Evolutionary conservation across 1,140 invertebrate genomes (phyloP).

Genomic region (Magallana gigas): DNA sequence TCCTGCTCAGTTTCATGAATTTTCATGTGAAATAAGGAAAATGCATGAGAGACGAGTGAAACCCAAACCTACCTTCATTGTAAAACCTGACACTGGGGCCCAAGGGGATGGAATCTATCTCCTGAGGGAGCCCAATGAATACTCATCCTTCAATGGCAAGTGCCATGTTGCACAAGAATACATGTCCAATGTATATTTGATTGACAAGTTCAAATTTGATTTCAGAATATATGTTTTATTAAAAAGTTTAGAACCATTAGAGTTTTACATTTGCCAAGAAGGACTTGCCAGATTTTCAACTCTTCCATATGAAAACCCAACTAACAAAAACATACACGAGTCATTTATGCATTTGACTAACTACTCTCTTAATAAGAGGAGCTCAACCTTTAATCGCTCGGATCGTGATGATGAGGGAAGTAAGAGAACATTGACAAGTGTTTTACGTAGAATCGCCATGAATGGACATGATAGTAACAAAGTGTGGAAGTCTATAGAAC

Average conservation of each 20-base stretch:
- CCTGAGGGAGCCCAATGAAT: conserved; percentile 77
- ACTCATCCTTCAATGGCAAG: conserved; percentile 65
- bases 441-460: conserved; percentile 77
- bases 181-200: conserved; percentile 78
- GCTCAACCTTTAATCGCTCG: conserved; percentile 79
- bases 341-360: conserved; percentile 81
- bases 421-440: conserved; percentile 80
- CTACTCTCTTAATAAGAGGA: conserved; percentile 81
- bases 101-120: conserved; percentile 82
- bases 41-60: conserved; percentile 65
- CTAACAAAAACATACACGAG: conserved; percentile 78
- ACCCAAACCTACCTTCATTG: conserved; percentile 79
- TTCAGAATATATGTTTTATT: conserved; percentile 81
- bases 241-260: conserved; percentile 79
- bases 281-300: conserved; percentile 81
- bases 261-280: conserved; percentile 80
- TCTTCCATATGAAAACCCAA: conserved; percentile 78
- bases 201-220: conserved; percentile 81
- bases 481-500: conserved; percentile 79
- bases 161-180: conserved; percentile 80
- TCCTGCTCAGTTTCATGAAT: conserved; percentile 79
- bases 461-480: conserved; percentile 76
- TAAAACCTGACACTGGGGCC: conserved; percentile 81
- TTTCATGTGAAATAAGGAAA: conserved; percentile 69
- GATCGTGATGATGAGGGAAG: conserved; percentile 79